A percentile compares a stretch with the other conserved stretches of the same genome.
phyloP scores from a whole-genome alignment of 2,797 vertebrate genomes.

The Phoebastria nigripes region DNA sequence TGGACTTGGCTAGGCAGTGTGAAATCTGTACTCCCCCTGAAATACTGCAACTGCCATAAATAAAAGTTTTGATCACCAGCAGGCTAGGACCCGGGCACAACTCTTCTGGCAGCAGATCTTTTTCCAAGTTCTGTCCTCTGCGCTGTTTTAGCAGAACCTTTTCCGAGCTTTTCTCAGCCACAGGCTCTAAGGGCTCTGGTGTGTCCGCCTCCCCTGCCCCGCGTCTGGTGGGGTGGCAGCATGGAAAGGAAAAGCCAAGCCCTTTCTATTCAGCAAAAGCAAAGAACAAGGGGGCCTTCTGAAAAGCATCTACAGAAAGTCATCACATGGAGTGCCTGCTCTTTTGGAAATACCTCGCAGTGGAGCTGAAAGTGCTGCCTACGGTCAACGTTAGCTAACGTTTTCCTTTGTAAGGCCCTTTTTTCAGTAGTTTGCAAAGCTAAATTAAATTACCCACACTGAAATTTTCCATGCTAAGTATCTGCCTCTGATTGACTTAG shows the following conservation, averaged over 20 bases:
- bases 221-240: background rate
- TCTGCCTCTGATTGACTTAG: background rate
- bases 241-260: background rate
- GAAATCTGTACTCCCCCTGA: background rate
- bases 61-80: too few species aligned
- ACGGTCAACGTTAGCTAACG: fast-evolving
- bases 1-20: fast-evolving
- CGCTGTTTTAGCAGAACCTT: background rate
- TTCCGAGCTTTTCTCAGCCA: background rate
- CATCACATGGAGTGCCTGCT: fast-evolving
- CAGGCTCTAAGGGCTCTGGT: fast-evolving
- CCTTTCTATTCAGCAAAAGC: fast-evolving
- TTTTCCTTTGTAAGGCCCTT: background rate
- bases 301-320: background rate
- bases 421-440: background rate
- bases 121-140: too few species aligned
- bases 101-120: too few species aligned
- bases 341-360: fast-evolving
- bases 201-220: background rate
- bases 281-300: fast-evolving
- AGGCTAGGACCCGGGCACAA: too few species aligned
- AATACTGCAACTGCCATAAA: too few species aligned
- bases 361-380: background rate
- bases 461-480: background rate
- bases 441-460: background rate